Base-by-base conservation (phyloP, 1,140 invertebrate species). In the Drosophila tropicalis region DNA sequence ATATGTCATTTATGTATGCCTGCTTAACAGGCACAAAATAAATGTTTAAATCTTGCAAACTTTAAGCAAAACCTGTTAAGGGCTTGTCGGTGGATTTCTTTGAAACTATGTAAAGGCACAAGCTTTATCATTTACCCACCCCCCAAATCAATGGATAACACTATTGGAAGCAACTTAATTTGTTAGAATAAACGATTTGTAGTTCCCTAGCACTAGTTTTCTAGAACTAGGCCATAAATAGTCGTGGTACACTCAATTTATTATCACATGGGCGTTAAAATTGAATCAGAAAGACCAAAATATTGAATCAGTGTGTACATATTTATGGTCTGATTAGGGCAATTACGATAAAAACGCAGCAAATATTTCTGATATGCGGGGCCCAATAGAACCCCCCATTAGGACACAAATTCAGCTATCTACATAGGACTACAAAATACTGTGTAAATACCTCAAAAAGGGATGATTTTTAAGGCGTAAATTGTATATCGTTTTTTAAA, bases 291-390 rank as follows among this genome's bases (percentile, higher is more conserved):
- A 62, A 70, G 47, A 72, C 64, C 44, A 70, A 19, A 54, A 55
- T 19, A 70, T 65, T 61, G 32, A 82, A 62, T 68, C 64, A 55
- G 25, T 25, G 15, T 63, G 39, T 63, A 60, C 61, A 55, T 54
- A 65, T 64, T 63, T 60, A 60, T 69, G 66, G 51, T 70, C 13
- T 75, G 76, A 82, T 87, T 85, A 87, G 68, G 47, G 66, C 71
- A 87, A 87, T 82, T 79, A 87, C 36, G 75, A 82, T 85, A 87
- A 86, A 87, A 82, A 67, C 54, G 58, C 73, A 60, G 66, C 51
- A 85, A 85, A 72, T 67, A 73, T 67, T 69, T 75, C 34, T 40
- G 54, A 41, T 22, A 36, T 57, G 40, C 29, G 54, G 44, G 44
- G 15, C 15, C 15, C 44, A 17, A 7, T 17, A 47, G 44, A 47